Percentiles rank a stretch among this genome's conserved stretches.
Conservation (phyloP, 1,140 invertebrate species). For the Parapsyche elsis region DNA sequence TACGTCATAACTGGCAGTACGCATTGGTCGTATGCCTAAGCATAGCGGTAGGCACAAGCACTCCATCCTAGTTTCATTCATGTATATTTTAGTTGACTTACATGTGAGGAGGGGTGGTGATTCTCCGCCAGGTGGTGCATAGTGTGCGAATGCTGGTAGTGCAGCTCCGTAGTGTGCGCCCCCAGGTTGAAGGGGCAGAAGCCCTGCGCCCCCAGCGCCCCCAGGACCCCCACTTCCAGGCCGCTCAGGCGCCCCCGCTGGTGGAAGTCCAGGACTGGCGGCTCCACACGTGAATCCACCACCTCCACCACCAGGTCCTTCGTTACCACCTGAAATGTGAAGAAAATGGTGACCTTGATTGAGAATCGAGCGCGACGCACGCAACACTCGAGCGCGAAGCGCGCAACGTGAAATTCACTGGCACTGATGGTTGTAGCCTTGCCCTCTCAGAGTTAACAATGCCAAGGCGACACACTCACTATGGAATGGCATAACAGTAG, state of each 20-base stretch:
- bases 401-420: too few relatives aligned
- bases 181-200: constrained; percentile 36
- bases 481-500: constrained; percentile 16
- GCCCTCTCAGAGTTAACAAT: not conserved
- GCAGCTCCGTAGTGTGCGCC: constrained; percentile 40
- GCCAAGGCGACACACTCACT: not conserved
- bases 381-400: too few relatives aligned
- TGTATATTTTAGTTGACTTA: constrained; percentile 33
- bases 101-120: constrained; percentile 52
- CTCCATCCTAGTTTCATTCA: too few relatives aligned
- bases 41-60: too few relatives aligned
- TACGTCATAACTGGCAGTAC: too few relatives aligned
- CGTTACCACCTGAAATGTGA: constrained; percentile 29
- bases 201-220: constrained; percentile 31
- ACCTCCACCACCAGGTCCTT: constrained; percentile 43
- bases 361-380: too few relatives aligned
- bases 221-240: constrained; percentile 12
- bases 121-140: constrained; percentile 49
- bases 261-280: constrained; percentile 48
- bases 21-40: too few relatives aligned
- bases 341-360: not conserved
- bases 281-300: constrained; percentile 48
- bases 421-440: too few relatives aligned
- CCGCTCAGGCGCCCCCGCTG: constrained; percentile 24
- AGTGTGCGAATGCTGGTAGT: constrained; percentile 51